A percentile compares a stretch with the other conserved stretches of the same genome.
phyloP scores from a whole-genome alignment of 2,797 vertebrate species.

The Neoniphon sammara region DNA sequence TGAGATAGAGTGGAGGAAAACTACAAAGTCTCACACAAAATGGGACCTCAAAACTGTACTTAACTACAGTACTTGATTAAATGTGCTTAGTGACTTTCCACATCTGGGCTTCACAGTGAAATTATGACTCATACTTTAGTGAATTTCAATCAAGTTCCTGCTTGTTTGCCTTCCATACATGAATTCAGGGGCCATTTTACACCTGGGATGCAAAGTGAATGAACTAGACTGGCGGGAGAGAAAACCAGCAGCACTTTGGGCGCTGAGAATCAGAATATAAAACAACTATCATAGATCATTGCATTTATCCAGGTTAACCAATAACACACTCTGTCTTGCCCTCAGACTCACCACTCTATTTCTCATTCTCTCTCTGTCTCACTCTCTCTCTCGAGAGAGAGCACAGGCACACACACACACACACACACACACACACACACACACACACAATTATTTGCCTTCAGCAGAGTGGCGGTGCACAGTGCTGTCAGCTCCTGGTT shows the following conservation, averaged over 20 bases:
- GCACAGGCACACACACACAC: slow-evolving; percentile 3
- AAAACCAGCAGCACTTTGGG: neutral
- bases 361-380: neutral
- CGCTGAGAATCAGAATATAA: neutral
- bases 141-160: neutral
- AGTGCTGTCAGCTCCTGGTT: slow-evolving; percentile 60
- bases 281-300: slow-evolving; percentile 2
- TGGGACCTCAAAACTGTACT: no score
- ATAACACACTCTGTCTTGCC: slow-evolving; percentile 33
- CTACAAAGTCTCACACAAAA: no score
- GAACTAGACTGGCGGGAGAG: neutral
- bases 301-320: slow-evolving; percentile 34
- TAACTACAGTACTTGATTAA: no score
- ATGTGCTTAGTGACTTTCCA: no score
- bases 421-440: neutral
- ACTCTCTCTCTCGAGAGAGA: neutral
- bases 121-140: neutral
- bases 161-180: neutral
- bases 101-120: neutral
- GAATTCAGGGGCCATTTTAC: neutral
- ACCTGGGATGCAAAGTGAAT: neutral
- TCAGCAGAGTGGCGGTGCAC: slow-evolving; percentile 27
- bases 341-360: neutral
- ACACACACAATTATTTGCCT: slow-evolving; percentile 56
- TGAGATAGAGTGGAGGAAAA: no score